Evolutionary conservation across 2,797 vertebrate species (phyloP).

Genomic region (Eutrigla gurnardus): DNA sequence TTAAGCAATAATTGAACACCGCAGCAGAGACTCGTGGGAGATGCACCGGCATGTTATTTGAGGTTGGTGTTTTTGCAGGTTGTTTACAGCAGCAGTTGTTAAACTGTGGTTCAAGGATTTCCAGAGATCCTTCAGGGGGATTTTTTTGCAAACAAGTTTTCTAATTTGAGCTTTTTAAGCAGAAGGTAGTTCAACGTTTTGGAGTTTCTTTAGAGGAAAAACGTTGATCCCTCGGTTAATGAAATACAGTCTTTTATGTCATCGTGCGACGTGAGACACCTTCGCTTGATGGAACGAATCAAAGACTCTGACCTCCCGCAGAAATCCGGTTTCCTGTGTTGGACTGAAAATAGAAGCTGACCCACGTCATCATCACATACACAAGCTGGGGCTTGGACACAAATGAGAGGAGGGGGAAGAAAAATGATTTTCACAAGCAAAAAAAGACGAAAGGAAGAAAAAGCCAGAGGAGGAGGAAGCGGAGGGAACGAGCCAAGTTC

Average conservation of each 20-base stretch:
- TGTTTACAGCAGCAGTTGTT: conserved; percentile 47
- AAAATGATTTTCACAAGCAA: conserved; percentile 15
- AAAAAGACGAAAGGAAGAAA: conserved; percentile 5
- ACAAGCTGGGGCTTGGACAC: conserved; percentile 1
- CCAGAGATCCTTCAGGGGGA: conserved; percentile 38
- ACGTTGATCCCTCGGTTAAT: neutral
- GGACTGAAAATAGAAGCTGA: conserved; percentile 39
- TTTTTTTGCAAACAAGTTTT: conserved; percentile 47
- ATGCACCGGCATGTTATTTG: conserved; percentile 27
- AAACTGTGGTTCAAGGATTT: conserved; percentile 54
- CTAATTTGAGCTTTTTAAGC: conserved; percentile 21
- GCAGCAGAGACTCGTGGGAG: conserved; percentile 61
- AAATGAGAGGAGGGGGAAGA: conserved; percentile 11
- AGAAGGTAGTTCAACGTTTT: conserved; percentile 37
- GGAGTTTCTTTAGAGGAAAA: neutral
- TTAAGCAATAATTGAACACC: conserved; percentile 69
- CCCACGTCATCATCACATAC: conserved; percentile 7
- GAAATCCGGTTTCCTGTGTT: conserved; percentile 23
- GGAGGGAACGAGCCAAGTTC: conserved; percentile 57
- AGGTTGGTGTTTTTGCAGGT: conserved; percentile 47
- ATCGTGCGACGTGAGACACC: neutral
- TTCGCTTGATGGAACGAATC: conserved; percentile 25
- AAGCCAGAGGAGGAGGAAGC: neutral
- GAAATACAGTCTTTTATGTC: neutral
- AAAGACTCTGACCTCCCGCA: conserved; percentile 9